Evolutionary conservation across 2,113 vertebrate species (phyloP).

Genomic region (Bothrops jararaca): DNA sequence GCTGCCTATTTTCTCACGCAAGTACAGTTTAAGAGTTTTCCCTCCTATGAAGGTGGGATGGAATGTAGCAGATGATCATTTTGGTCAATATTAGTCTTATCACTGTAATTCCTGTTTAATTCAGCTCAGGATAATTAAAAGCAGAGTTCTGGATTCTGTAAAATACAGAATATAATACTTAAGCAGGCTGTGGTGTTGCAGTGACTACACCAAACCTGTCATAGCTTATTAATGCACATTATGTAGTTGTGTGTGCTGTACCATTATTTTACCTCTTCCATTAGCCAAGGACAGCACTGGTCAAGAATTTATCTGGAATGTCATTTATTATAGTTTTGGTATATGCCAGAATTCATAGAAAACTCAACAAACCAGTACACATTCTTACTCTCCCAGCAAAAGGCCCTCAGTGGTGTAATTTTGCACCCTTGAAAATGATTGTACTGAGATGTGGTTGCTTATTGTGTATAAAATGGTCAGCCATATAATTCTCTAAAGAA

Average conservation of each 20-base stretch:
- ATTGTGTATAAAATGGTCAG: not conserved
- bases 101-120: not conserved
- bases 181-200: accelerated
- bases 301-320: not conserved
- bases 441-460: not conserved
- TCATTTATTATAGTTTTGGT: not conserved
- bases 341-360: not conserved
- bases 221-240: not conserved
- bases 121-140: not conserved
- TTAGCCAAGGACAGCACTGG: not conserved
- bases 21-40: not conserved
- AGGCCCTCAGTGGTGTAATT: not conserved
- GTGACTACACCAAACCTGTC: not conserved
- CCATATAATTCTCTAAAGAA: not conserved
- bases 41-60: not conserved
- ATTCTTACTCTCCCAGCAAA: not conserved
- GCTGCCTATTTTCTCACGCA: not conserved
- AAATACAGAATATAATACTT: not conserved
- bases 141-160: accelerated
- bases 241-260: not conserved
- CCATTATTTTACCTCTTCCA: not conserved
- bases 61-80: not conserved
- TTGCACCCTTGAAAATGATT: not conserved
- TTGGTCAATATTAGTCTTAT: not conserved
- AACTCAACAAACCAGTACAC: not conserved